Conservation (phyloP, 2,888 invertebrate genomes). For the Philopedon plagiatum region DNA sequence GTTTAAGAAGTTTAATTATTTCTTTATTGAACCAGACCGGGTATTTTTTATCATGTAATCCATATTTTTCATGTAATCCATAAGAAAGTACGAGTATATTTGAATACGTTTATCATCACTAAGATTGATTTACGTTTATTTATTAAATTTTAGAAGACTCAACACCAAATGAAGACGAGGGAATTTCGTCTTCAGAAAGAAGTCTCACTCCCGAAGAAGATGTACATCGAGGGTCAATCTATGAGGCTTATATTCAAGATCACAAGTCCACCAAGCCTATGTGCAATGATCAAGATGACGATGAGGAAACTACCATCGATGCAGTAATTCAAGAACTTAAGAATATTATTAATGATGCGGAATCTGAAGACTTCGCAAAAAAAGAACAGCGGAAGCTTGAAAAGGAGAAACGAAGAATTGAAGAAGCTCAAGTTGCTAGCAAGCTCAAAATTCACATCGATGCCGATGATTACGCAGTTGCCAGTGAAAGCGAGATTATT, state of each 20-base stretch:
- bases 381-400: constrained; percentile 63
- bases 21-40: no score
- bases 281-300: constrained; percentile 70
- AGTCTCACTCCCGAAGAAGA: constrained; percentile 83
- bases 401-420: constrained; percentile 59
- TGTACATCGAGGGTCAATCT: constrained; percentile 73
- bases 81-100: no score
- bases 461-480: constrained; percentile 71
- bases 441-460: constrained; percentile 63
- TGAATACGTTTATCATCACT: no score
- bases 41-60: no score
- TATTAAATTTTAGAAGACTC: constrained; percentile 69
- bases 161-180: constrained; percentile 89
- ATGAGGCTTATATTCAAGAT: constrained; percentile 72
- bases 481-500: constrained; percentile 78
- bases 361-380: constrained; percentile 75
- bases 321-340: constrained; percentile 89
- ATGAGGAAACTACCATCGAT: constrained; percentile 87
- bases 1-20: no score
- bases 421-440: constrained; percentile 61
- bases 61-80: no score
- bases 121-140: no score
- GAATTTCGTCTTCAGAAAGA: constrained; percentile 88
- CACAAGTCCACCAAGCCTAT: neutral
- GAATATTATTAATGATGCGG: constrained; percentile 88